Evolutionary conservation across 92 coral and sea anemone genomes (phyloP), one percentile per base, ranked within the genome.

Genomic region (Porites cylindrica): DNA sequence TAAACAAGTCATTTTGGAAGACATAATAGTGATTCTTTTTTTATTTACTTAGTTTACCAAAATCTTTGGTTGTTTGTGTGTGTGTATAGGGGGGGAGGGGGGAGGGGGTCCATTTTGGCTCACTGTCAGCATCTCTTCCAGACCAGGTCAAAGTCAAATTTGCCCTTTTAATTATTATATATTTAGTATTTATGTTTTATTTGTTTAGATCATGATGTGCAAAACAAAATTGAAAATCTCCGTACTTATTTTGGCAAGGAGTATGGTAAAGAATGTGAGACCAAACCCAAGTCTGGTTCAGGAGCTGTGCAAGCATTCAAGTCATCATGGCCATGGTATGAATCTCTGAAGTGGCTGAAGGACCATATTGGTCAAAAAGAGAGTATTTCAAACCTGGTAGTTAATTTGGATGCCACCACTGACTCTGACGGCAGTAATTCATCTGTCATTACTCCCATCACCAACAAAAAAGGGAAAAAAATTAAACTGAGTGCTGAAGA

Each of bases 201-300:
- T 50, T 74, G 60, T 50, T 74, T 53, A 66, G 75, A 53, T 10
- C 19, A 43, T 59, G 77, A 70, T 51, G 87, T 83, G 71, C 87
- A 62, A 5, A 83, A 83, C 23, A 83, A 72, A n/a, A 7, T 83
- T 14, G 87, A 83, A 20, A 83, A 83, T 58, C 18, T 83, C 43
- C 60, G 87, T n/a, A 72, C 87, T 21, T 72, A 83, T 72, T 83
- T 83, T 83, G 87, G 79, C 32, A 83, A 83, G 60, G 87, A 83
- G 38, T 83, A 51, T 83, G 72, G 87, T 21, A 83, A 83, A 72
- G 87, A 83, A 58, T 61, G 59, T n/a, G 72, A 72, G 62, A 18
- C 29, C 1, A 83, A 70, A 58, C 87, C 86, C 38, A 56, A 58
- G 71, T 72, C 87, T 8, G 87, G 80, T 59, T 83, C 87, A 58